Evolutionary conservation across 2,888 invertebrate genomes (phyloP), one percentile per base, ranked within the genome.

Genomic region (Panzeria rudis): DNA sequence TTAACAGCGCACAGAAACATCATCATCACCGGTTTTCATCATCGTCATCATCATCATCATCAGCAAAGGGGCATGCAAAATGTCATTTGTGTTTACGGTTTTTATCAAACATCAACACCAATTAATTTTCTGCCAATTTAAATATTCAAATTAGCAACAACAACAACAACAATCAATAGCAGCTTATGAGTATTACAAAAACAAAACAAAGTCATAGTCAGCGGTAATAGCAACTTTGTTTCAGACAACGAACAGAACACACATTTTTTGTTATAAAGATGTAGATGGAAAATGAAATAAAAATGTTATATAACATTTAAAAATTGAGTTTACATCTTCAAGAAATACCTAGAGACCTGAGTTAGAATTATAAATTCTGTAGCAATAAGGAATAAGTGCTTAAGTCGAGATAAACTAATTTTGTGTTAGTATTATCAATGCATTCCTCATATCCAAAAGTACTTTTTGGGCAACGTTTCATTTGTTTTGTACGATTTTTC

Each of bases 41-140:
- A 38, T 38, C 20, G 23, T 23, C 50, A 23, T 50, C 44, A 47
- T 7, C n/a, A 11, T 23, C 71, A 61, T 72, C 76, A 83, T 82
- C 72, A 52, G 69, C 78, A 78, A 82, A 82, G 85, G 85, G 82
- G 82, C 85, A 85, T 82, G 78, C 81, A 85, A 84, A 68, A 56
- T 85, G 85, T 78, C 82, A 82, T 47, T 78, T 81, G 69, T 75
- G 81, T 85, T 85, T 82, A 77, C 81, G 72, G 80, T 56, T 69
- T 68, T 82, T 85, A 85, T 85, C 85, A 82, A 78, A 69, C 82
- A 85, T 82, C 85, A 82, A 78, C 56, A 82, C 78, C 85, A 85
- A 85, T 85, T 85, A 85, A 85, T 82, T 85, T 77, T 73, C 54
- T 82, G 77, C 62, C 84, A 78, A 84, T 84, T 81, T 68, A 54